These are phyloP conservation scores for Tyrophagus putrescentiae DNA, from an alignment of 1,140 invertebrate species.

Conservation along the genomic window DNA sequence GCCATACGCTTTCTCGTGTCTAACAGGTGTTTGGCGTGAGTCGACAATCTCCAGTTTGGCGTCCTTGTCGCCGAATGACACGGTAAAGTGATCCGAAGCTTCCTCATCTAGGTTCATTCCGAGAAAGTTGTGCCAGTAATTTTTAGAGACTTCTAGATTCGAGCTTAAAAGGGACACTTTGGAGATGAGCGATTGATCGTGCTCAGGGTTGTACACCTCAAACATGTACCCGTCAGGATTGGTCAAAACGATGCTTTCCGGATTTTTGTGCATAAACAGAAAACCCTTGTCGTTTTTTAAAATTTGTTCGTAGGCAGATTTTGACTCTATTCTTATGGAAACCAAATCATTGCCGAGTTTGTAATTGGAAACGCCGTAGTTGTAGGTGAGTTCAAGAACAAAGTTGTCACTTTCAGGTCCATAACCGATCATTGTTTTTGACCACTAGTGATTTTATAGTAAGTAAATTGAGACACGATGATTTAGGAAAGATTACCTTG, in stretches of 20 bases:
- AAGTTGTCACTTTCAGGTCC: slow-evolving; percentile 87
- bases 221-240: slow-evolving; percentile 83
- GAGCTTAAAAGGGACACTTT: slow-evolving; percentile 65
- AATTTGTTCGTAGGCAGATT: slow-evolving; percentile 55
- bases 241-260: slow-evolving; percentile 43
- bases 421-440: slow-evolving; percentile 98
- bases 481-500: too few relatives aligned
- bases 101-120: slow-evolving; percentile 51
- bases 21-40: slow-evolving; percentile 39
- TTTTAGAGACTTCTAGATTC: slow-evolving; percentile 52
- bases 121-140: slow-evolving; percentile 66
- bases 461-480: too few relatives aligned
- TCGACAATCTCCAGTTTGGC: slow-evolving; percentile 54
- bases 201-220: slow-evolving; percentile 51
- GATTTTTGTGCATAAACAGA: slow-evolving; percentile 44
- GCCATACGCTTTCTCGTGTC: slow-evolving; percentile 82
- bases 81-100: slow-evolving; percentile 29
- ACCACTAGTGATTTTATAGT: too few relatives aligned
- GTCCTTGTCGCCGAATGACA: slow-evolving; percentile 57
- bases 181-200: slow-evolving; percentile 51
- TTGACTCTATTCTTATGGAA: slow-evolving; percentile 61
- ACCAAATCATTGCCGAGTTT: slow-evolving; percentile 72
- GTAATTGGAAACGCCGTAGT: slow-evolving; percentile 79
- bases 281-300: slow-evolving; percentile 41
- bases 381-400: slow-evolving; percentile 92